Conservation (phyloP, 2,888 invertebrate genomes). For the Gasteruption jaculator region DNA sequence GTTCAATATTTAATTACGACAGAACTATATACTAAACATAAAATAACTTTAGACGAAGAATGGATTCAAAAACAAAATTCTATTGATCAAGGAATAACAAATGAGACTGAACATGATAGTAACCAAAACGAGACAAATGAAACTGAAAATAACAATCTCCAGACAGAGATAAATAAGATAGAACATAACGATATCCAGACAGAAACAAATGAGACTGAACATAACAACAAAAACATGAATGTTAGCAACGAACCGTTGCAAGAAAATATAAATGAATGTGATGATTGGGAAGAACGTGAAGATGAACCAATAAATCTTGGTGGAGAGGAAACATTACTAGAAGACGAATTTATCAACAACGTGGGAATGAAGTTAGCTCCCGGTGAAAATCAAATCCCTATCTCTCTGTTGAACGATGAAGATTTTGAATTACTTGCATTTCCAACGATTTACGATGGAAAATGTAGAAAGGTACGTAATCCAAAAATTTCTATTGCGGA, state of each 20-base stretch:
- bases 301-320: constrained; percentile 14
- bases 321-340: constrained; percentile 11
- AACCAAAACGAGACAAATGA: constrained; percentile 4
- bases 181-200: background rate
- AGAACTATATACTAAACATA: constrained; percentile 14
- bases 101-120: background rate
- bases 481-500: no score
- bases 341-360: constrained; percentile 7
- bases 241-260: no score
- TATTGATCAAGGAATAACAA: no score
- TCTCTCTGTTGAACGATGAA: constrained; percentile 14
- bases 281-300: constrained; percentile 15
- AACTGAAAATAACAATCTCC: background rate
- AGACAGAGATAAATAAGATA: constrained; percentile 1
- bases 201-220: background rate
- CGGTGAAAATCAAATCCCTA: constrained; percentile 18
- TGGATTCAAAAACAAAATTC: no score
- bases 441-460: constrained; percentile 15
- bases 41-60: constrained; percentile 16
- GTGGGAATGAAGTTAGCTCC: constrained; percentile 16
- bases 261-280: no score
- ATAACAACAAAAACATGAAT: background rate
- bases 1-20: constrained; percentile 14
- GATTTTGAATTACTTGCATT: constrained; percentile 15
- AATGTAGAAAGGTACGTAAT: constrained; percentile 12